These are phyloP conservation scores for Tragelaphus buxtoni DNA, from an alignment of 2,113 vertebrate species.

Conservation along the genomic window DNA sequence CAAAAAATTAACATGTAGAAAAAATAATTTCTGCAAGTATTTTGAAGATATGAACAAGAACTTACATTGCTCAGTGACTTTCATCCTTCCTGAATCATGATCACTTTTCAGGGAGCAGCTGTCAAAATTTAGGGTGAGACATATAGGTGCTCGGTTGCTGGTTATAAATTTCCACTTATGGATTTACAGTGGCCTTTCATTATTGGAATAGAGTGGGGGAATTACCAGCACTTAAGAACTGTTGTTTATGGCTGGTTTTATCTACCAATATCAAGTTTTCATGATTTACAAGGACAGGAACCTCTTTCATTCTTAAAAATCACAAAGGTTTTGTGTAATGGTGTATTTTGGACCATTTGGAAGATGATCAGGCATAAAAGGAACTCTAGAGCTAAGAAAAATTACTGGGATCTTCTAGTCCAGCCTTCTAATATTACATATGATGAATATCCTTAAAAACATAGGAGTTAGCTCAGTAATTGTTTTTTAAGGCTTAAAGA, in stretches of 20 bases:
- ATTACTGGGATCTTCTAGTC: neutral
- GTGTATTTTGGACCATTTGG: neutral
- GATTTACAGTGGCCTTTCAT: neutral
- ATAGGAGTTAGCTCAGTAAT: neutral
- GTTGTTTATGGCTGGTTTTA: neutral
- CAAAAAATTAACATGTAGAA: neutral
- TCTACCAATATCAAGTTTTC: neutral
- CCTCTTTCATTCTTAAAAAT: neutral
- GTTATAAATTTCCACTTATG: neutral
- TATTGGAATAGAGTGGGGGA: neutral
- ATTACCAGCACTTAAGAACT: neutral
- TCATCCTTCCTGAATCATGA: neutral
- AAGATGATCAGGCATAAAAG: neutral
- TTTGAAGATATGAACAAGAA: neutral
- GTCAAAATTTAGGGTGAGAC: neutral
- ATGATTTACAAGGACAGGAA: neutral
- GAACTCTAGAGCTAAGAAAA: constrained; percentile 4
- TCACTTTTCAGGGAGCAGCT: constrained; percentile 23
- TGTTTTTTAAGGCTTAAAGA: neutral
- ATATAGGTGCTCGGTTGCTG: neutral
- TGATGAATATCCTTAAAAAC: neutral
- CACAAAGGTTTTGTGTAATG: neutral
- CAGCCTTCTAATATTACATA: neutral
- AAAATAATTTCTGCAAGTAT: constrained; percentile 23
- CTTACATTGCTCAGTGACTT: neutral